These are phyloP conservation scores for Barbus barbus DNA, from an alignment of 2,113 vertebrate genomes.

Conservation along the genomic window DNA sequence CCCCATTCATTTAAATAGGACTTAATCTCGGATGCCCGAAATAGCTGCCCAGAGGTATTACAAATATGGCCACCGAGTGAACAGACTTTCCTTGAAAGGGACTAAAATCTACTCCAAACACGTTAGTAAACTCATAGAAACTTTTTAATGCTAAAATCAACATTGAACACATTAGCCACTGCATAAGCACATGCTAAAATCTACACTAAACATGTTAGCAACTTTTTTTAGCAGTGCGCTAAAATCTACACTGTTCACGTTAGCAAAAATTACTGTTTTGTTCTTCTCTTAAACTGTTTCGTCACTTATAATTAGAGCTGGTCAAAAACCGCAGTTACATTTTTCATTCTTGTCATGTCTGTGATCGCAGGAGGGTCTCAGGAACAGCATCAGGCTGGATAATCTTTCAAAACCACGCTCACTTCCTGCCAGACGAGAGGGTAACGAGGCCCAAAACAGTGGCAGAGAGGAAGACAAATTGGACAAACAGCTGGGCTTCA, in stretches of 20 bases:
- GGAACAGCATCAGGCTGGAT: conserved; percentile 13
- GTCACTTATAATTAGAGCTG: neutral
- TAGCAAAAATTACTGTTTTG: neutral
- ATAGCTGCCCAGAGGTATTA: no score
- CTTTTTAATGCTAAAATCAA: neutral
- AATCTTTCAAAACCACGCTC: conserved; percentile 13
- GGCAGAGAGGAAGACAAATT: conserved; percentile 43
- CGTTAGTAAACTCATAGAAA: no score
- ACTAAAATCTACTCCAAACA: no score
- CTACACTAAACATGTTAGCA: neutral
- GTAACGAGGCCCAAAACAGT: conserved; percentile 30
- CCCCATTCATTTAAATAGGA: no score
- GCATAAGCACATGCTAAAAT: neutral
- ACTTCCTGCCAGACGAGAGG: conserved; percentile 28
- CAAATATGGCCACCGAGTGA: no score
- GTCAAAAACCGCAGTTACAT: neutral
- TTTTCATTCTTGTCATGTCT: conserved; percentile 8
- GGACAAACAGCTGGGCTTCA: conserved; percentile 38
- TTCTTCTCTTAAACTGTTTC: neutral
- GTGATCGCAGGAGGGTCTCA: neutral
- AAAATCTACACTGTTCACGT: no score
- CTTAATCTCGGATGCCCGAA: no score
- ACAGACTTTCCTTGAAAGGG: no score
- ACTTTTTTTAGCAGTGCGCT: neutral
- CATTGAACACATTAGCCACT: neutral